A percentile compares a stretch with the other conserved stretches of the same genome.
These are phyloP conservation scores for Otolemur crassicaudatus DNA, from an alignment of 2,797 vertebrate genomes.

Conservation along the genomic window DNA sequence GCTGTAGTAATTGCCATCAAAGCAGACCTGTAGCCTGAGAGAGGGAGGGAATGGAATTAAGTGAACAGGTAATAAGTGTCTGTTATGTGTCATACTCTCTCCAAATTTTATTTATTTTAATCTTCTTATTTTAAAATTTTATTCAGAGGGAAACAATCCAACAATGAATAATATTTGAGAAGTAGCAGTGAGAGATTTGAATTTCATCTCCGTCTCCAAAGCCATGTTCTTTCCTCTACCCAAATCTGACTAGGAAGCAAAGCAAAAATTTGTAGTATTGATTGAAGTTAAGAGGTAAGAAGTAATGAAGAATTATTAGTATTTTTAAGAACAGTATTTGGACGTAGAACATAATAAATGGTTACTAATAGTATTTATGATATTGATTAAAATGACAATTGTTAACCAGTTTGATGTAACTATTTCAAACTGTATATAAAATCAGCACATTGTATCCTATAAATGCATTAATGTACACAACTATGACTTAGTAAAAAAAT, in stretches of 20 bases:
- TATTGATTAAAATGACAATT: background rate
- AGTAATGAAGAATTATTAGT: background rate
- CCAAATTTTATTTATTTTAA: background rate
- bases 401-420: no score
- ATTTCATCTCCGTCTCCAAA: background rate
- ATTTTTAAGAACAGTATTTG: background rate
- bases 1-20: background rate
- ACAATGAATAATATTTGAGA: background rate
- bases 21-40: background rate
- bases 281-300: background rate
- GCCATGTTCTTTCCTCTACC: background rate
- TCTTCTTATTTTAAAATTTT: background rate
- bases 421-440: no score
- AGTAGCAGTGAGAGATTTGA: background rate
- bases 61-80: background rate
- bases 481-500: no score
- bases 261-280: background rate
- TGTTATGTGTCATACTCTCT: background rate
- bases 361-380: background rate
- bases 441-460: no score
- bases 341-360: background rate
- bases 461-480: no score
- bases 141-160: background rate
- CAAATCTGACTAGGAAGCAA: background rate
- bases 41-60: background rate